Evolutionary conservation across 2,797 vertebrate species (phyloP).

Genomic region (Bovichtus diacanthus): DNA sequence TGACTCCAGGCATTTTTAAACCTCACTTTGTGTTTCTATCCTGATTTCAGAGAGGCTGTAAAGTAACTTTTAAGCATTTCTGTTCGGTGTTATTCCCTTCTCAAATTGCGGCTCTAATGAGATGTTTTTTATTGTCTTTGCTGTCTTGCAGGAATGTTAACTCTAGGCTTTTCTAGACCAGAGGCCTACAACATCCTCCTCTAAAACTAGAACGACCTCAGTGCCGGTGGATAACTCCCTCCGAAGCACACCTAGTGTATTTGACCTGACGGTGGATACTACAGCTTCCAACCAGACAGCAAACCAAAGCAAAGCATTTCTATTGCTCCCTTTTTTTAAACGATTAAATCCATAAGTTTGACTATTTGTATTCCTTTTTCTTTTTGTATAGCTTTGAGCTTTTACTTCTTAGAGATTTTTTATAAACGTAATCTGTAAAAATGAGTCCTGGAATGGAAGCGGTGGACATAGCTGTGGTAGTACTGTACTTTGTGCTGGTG

Average conservation of each 20-base stretch:
- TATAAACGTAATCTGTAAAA: slow-evolving; percentile 53
- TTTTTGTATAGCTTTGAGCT: slow-evolving; percentile 18
- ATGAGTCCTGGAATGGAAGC: slow-evolving; percentile 93
- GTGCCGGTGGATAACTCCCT: slow-evolving; percentile 92
- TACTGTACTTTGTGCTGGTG: slow-evolving; percentile 95
- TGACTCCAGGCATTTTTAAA: background rate
- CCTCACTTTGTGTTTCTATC: background rate
- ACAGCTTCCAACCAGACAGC: slow-evolving; percentile 90
- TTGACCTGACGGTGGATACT: slow-evolving; percentile 76
- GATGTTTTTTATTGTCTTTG: slow-evolving; percentile 94
- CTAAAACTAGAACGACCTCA: slow-evolving; percentile 90
- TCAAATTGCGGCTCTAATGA: slow-evolving; percentile 72
- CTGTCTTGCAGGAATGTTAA: slow-evolving; percentile 97
- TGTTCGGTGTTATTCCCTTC: slow-evolving; percentile 20
- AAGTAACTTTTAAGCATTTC: slow-evolving; percentile 11
- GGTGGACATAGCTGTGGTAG: slow-evolving; percentile 95
- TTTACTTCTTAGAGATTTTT: background rate
- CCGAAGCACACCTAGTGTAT: slow-evolving; percentile 77
- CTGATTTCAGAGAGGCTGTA: slow-evolving; percentile 18
- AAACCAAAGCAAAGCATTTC: slow-evolving; percentile 90
- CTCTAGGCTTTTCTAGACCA: slow-evolving; percentile 91
- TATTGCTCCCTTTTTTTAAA: slow-evolving; percentile 35
- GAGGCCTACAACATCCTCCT: slow-evolving; percentile 86
- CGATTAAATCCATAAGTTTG: slow-evolving; percentile 15
- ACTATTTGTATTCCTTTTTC: slow-evolving; percentile 7